A percentile compares a stretch with the other conserved stretches of the same genome.
Evolutionary conservation across 2,888 invertebrate species (phyloP).

Genomic region (Portevinia maculata): DNA sequence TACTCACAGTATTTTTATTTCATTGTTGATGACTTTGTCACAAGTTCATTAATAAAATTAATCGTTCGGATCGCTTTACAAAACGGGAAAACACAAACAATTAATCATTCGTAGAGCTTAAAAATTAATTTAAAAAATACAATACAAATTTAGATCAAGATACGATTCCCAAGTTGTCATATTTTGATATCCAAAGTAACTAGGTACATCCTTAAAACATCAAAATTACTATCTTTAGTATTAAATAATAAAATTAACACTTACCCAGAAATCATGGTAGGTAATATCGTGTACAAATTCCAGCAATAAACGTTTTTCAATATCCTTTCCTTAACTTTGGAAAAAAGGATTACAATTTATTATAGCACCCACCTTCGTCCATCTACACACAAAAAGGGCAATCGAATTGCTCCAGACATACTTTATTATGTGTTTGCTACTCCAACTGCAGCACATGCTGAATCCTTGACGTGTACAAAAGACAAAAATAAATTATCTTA

Average conservation of each 20-base stretch:
- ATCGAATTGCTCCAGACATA: conserved; percentile 74
- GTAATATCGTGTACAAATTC: conserved; percentile 24
- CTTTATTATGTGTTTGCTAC: conserved; percentile 67
- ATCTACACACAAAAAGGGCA: conserved; percentile 71
- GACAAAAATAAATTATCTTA: conserved; percentile 30
- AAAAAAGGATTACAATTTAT: conserved; percentile 70
- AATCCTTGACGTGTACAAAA: conserved; percentile 59
- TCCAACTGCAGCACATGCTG: conserved; percentile 39
- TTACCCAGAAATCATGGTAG: conserved; percentile 28
- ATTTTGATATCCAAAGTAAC: too few relatives aligned
- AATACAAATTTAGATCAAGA: too few relatives aligned
- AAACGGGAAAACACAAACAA: not conserved
- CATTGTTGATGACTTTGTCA: conserved; percentile 1
- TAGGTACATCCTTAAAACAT: too few relatives aligned
- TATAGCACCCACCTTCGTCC: conserved; percentile 35
- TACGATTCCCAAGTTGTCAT: too few relatives aligned
- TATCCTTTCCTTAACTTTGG: too few relatives aligned
- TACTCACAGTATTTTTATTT: not conserved
- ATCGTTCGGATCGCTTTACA: not conserved
- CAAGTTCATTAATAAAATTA: conserved; percentile 24
- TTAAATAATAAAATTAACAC: not conserved
- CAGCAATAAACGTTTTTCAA: too few relatives aligned
- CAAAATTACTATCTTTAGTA: not conserved
- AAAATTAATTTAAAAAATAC: not conserved
- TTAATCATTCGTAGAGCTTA: not conserved